Evolutionary conservation across 2,888 invertebrate species (phyloP).

Genomic region (Operophtera brumata): DNA sequence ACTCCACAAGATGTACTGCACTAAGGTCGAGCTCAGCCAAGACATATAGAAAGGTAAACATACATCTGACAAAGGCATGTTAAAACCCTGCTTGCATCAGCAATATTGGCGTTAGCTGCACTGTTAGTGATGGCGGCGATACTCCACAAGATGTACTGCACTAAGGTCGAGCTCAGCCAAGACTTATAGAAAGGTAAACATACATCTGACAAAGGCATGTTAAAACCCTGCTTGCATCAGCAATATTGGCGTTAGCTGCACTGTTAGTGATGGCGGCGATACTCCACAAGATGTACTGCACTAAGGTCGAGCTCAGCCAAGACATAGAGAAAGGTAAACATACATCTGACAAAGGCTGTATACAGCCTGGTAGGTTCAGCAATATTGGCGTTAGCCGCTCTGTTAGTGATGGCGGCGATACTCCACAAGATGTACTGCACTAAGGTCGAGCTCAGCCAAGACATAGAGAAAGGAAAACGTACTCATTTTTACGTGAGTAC

Average conservation of each 20-base stretch:
- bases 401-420: constrained; percentile 51
- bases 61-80: too few species aligned
- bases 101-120: constrained; percentile 49
- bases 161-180: constrained; percentile 43
- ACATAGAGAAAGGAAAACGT: constrained; percentile 61
- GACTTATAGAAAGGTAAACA: constrained; percentile 62
- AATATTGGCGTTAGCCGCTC: constrained; percentile 48
- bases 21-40: constrained; percentile 43
- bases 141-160: constrained; percentile 56
- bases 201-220: neutral
- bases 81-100: constrained; percentile 50
- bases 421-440: constrained; percentile 57
- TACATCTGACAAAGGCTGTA: neutral
- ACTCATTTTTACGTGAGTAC: too few species aligned
- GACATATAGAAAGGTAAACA: constrained; percentile 62
- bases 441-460: constrained; percentile 44
- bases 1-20: constrained; percentile 56
- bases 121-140: constrained; percentile 52
- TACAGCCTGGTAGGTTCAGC: constrained; percentile 45
- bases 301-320: constrained; percentile 43
- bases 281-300: constrained; percentile 56
- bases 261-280: constrained; percentile 52
- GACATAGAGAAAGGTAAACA: constrained; percentile 63
- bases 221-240: constrained; percentile 50
- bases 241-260: constrained; percentile 49